A percentile compares a stretch with the other conserved stretches of the same genome.
Evolutionary conservation across 2,113 vertebrate species (phyloP).

Genomic region (Onychorhynchus coronatus): DNA sequence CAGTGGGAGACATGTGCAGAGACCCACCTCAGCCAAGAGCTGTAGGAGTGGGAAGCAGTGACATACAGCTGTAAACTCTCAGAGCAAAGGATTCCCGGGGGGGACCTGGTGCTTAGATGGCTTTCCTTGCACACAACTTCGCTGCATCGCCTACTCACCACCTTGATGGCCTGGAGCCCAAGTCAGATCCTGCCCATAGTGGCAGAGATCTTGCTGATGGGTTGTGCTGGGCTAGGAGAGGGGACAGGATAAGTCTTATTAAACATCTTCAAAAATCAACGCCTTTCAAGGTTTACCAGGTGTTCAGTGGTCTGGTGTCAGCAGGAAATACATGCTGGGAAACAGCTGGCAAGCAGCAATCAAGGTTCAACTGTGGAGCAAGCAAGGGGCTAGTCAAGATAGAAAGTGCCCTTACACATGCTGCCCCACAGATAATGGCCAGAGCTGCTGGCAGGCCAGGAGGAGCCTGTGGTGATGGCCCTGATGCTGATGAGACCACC

Average conservation of each 20-base stretch:
- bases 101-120: background rate
- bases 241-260: background rate
- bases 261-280: background rate
- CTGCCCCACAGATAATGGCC: background rate
- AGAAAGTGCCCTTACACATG: background rate
- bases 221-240: background rate
- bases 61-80: background rate
- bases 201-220: background rate
- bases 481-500: background rate
- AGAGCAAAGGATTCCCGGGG: accelerated
- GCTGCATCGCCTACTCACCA: background rate
- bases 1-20: background rate
- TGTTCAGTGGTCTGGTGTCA: background rate
- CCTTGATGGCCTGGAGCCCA: background rate
- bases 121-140: background rate
- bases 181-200: background rate
- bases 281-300: background rate
- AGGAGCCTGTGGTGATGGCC: background rate
- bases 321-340: background rate
- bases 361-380: accelerated
- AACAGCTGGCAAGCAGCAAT: background rate
- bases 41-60: background rate
- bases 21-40: background rate
- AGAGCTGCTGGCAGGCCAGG: background rate
- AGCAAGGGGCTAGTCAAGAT: background rate